phyloP scores from a whole-genome alignment of 2,888 invertebrate genomes.

The Andrena trimmerana region DNA sequence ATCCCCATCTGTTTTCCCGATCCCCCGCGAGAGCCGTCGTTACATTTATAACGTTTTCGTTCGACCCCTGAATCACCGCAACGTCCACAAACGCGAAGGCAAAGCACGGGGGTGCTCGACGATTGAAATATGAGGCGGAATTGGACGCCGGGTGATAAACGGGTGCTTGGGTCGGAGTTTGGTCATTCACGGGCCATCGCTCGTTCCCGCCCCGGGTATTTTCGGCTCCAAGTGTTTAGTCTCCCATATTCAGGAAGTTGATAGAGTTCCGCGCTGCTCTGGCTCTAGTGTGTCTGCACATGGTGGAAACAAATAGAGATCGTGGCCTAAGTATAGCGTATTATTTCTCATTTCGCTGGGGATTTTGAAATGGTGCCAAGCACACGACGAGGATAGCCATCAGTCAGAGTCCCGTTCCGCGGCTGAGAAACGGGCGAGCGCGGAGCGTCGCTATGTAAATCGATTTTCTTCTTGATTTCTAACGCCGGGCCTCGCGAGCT shows the following conservation, averaged over 20 bases:
- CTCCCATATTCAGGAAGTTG: not conserved
- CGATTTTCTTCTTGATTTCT: conserved; percentile 13
- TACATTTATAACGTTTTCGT: conserved; percentile 7
- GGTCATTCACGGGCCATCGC: no score
- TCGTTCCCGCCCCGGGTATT: not conserved
- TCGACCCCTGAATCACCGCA: not conserved
- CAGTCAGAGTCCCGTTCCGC: not conserved
- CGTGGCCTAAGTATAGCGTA: not conserved
- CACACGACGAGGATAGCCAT: not conserved
- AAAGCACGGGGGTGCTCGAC: not conserved
- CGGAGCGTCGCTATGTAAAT: no score
- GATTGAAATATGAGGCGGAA: not conserved
- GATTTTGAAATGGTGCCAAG: conserved; percentile 42
- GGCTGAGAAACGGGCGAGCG: conserved; percentile 2
- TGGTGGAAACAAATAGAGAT: not conserved
- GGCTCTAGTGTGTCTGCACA: not conserved
- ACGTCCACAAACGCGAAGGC: not conserved
- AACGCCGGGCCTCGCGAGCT: conserved; percentile 26
- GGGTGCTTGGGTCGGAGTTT: not conserved
- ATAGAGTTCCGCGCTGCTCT: not conserved
- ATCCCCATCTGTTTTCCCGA: conserved; percentile 4
- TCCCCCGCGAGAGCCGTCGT: not conserved
- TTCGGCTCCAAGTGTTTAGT: not conserved
- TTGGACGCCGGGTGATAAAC: not conserved
- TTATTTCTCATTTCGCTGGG: conserved; percentile 12